A percentile compares a stretch with the other conserved stretches of the same genome.
phyloP scores from a whole-genome alignment of 2,888 invertebrate genomes.

The Lithophane leautieri region DNA sequence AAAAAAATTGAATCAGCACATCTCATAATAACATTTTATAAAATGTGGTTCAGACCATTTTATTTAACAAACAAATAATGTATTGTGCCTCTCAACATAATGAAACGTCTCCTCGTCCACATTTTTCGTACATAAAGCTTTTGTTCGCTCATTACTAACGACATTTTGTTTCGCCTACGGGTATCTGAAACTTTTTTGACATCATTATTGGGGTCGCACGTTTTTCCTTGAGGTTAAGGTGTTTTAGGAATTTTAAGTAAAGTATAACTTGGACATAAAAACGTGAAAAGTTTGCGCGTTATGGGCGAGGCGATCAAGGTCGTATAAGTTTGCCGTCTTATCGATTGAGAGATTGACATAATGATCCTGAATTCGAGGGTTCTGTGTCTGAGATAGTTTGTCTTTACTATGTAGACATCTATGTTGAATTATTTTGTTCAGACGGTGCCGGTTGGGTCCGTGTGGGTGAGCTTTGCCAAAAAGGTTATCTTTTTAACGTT shows the following conservation, averaged over 20 bases:
- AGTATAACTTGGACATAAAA: conserved; percentile 50
- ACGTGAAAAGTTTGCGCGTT: conserved; percentile 30
- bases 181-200: conserved; percentile 57
- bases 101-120: conserved; percentile 44
- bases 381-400: conserved; percentile 7
- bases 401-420: neutral
- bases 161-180: conserved; percentile 60
- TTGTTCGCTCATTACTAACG: conserved; percentile 60
- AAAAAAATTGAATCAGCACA: neutral
- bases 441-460: too few relatives aligned
- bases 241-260: conserved; percentile 49
- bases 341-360: conserved; percentile 22
- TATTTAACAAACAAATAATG: conserved; percentile 40
- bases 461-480: neutral
- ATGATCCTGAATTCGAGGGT: conserved; percentile 24
- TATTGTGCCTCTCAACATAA: conserved; percentile 49
- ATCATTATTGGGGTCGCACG: conserved; percentile 58
- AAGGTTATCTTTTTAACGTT: neutral
- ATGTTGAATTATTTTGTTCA: neutral
- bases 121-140: conserved; percentile 52
- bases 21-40: conserved; percentile 12
- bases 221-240: conserved; percentile 58
- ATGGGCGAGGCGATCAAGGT: conserved; percentile 41
- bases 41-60: conserved; percentile 25
- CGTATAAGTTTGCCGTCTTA: conserved; percentile 32